Percentiles rank a stretch among this genome's conserved stretches.
phyloP scores from a whole-genome alignment of 2,888 invertebrate genomes.

The Heliconius charithonia region DNA sequence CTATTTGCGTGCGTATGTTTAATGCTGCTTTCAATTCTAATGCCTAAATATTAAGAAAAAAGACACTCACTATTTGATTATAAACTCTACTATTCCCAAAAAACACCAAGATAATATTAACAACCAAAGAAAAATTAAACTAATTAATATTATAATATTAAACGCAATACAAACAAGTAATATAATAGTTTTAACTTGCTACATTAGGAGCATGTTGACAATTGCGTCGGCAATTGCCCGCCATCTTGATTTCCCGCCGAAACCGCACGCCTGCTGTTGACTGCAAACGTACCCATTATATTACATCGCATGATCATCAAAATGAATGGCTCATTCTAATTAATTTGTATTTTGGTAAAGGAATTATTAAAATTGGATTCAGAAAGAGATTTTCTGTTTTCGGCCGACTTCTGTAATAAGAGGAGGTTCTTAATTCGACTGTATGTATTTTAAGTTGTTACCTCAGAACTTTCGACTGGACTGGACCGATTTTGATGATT shows the following conservation, averaged over 20 bases:
- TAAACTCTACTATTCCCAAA: too few species aligned
- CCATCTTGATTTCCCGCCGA: slow-evolving; percentile 57
- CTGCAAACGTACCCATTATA: slow-evolving; percentile 55
- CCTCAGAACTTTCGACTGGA: too few species aligned
- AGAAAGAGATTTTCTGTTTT: not conserved
- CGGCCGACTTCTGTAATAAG: too few species aligned
- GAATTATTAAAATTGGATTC: slow-evolving; percentile 7
- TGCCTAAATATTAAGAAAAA: too few species aligned
- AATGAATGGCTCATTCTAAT: slow-evolving; percentile 33
- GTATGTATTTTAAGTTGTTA: too few species aligned
- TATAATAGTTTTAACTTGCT: slow-evolving; percentile 39
- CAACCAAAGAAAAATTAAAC: too few species aligned
- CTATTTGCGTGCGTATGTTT: too few species aligned
- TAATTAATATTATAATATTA: not conserved
- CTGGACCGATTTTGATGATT: too few species aligned
- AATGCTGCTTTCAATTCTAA: too few species aligned
- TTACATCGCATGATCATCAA: slow-evolving; percentile 50
- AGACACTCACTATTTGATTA: too few species aligned
- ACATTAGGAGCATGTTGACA: slow-evolving; percentile 49
- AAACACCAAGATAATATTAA: too few species aligned
- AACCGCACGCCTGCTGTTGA: slow-evolving; percentile 57
- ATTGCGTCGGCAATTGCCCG: slow-evolving; percentile 54
- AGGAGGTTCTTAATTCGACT: too few species aligned
- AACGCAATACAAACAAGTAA: not conserved
- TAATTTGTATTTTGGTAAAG: not conserved